Evolutionary conservation across 1,140 invertebrate genomes (phyloP).

Genomic region (Zaprionus tsacasi): DNA sequence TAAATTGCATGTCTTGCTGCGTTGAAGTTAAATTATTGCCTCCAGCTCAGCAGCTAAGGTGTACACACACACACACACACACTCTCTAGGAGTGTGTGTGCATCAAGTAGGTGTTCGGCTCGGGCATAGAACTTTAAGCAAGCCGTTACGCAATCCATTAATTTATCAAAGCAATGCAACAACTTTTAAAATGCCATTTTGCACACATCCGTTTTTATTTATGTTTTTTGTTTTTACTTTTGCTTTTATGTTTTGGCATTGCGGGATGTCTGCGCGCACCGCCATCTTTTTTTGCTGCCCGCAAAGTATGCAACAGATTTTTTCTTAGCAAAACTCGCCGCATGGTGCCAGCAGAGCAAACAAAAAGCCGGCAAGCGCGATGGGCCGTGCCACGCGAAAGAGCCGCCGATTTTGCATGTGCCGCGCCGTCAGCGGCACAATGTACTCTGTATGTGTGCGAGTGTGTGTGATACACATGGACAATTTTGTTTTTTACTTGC

Average conservation of each 20-base stretch:
- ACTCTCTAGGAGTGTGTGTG: background rate
- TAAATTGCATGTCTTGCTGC: constrained; percentile 81
- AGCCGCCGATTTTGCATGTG: constrained; percentile 59
- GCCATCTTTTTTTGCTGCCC: constrained; percentile 52
- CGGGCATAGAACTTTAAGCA: background rate
- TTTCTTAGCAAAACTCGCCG: constrained; percentile 55
- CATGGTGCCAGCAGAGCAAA: constrained; percentile 58
- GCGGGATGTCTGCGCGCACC: constrained; percentile 43
- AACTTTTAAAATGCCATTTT: constrained; percentile 47
- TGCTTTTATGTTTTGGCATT: constrained; percentile 35
- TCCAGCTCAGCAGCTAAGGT: constrained; percentile 41
- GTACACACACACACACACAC: background rate
- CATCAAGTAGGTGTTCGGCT: constrained; percentile 9
- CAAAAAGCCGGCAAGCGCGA: constrained; percentile 36
- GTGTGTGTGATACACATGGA: background rate
- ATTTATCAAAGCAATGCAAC: constrained; percentile 36
- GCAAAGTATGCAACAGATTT: constrained; percentile 78
- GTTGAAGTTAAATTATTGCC: constrained; percentile 80
- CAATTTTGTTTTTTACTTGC: background rate
- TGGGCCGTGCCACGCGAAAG: constrained; percentile 23
- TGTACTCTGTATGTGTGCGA: constrained; percentile 13
- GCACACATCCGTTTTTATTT: constrained; percentile 25
- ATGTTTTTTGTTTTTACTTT: constrained; percentile 6
- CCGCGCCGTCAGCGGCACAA: constrained; percentile 57
- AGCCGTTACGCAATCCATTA: constrained; percentile 27